Percentiles rank a stretch among this genome's conserved stretches.
Evolutionary conservation across 1,140 invertebrate species (phyloP).

Genomic region (Ericerus pela): DNA sequence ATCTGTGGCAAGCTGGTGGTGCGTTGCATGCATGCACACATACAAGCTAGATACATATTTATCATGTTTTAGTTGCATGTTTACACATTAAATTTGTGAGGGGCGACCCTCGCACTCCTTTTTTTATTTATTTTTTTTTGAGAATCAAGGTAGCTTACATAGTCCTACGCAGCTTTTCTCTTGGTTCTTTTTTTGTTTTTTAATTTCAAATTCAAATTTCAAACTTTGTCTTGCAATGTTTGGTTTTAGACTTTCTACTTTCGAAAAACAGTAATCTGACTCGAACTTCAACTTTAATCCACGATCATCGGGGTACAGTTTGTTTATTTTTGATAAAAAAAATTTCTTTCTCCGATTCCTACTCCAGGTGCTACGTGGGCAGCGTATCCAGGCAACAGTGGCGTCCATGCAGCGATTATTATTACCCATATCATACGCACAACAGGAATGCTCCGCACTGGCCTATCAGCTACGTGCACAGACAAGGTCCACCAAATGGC

Average conservation of each 20-base stretch:
- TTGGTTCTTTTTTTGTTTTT: not conserved
- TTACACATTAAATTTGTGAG: too few species aligned
- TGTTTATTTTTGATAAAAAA: not conserved
- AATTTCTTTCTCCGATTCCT: constrained; percentile 13
- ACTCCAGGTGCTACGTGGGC: constrained; percentile 61
- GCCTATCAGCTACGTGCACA: constrained; percentile 50
- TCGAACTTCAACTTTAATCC: not conserved
- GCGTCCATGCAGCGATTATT: constrained; percentile 65
- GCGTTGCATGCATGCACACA: too few species aligned
- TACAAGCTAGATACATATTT: too few species aligned
- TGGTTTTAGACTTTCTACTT: not conserved
- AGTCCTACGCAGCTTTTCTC: too few species aligned
- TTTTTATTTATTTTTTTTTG: too few species aligned
- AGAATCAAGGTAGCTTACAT: too few species aligned
- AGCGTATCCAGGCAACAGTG: constrained; percentile 49
- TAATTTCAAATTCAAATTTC: not conserved
- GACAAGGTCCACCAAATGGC: constrained; percentile 40
- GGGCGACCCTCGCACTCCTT: too few species aligned
- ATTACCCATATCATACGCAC: constrained; percentile 41
- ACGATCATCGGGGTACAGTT: not conserved
- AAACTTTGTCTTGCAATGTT: not conserved
- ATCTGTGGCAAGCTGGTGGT: too few species aligned
- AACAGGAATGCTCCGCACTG: constrained; percentile 36
- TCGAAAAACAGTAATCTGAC: not conserved
- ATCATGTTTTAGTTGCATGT: too few species aligned